Evolutionary conservation across 2,888 invertebrate species (phyloP).

Genomic region (Pristionchus mayeri): DNA sequence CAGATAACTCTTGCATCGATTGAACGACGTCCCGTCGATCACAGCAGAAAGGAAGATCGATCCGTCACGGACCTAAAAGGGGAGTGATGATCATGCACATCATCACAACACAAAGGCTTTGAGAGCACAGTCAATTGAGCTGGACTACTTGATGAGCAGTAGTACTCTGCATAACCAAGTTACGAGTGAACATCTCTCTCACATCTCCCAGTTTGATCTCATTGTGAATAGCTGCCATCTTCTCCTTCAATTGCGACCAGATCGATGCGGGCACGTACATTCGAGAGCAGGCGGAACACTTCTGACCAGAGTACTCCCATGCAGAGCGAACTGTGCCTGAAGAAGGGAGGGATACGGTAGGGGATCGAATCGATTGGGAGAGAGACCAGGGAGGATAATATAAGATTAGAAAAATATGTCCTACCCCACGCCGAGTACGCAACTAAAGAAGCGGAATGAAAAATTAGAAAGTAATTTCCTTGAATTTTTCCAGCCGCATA

Average conservation of each 20-base stretch:
- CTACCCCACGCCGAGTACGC: too few species aligned
- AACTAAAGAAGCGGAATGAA: neutral
- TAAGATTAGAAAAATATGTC: too few species aligned
- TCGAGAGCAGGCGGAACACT: conserved; percentile 98
- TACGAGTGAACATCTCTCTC: too few species aligned
- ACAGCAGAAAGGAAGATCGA: conserved; percentile 90
- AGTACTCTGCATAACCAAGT: too few species aligned
- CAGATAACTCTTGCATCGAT: conserved; percentile 90
- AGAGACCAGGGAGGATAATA: neutral
- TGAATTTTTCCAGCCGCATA: too few species aligned
- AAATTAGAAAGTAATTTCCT: too few species aligned
- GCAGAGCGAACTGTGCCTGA: conserved; percentile 88
- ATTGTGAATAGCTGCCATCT: conserved; percentile 83
- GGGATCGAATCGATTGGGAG: neutral
- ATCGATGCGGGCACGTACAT: conserved; percentile 93
- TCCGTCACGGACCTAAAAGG: conserved; percentile 71
- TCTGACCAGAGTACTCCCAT: conserved; percentile 91
- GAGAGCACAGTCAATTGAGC: too few species aligned
- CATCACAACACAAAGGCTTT: too few species aligned
- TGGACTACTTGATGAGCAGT: too few species aligned
- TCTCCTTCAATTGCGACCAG: conserved; percentile 84
- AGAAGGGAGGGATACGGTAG: conserved; percentile 15
- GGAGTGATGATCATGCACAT: too few species aligned
- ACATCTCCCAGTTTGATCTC: conserved; percentile 89
- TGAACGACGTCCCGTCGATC: conserved; percentile 92